These are phyloP conservation scores for Meteorus cinctellus DNA, from an alignment of 2,888 invertebrate genomes.

Conservation along the genomic window DNA sequence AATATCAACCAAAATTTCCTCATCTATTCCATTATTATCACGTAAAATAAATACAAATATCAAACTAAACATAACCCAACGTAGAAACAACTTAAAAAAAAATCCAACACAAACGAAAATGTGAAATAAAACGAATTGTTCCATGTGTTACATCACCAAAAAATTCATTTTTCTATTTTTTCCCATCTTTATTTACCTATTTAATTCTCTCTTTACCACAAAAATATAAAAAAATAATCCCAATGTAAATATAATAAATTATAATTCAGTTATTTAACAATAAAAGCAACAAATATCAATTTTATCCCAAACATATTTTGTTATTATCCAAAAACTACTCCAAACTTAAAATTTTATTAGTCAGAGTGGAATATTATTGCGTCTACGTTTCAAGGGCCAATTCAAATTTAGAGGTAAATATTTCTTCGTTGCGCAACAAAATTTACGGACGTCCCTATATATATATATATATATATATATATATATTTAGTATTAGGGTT, in stretches of 20 bases:
- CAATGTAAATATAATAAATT: constrained; percentile 1
- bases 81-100: neutral
- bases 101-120: neutral
- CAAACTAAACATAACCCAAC: neutral
- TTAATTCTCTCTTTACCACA: neutral
- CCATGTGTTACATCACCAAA: neutral
- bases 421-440: neutral
- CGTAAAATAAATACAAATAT: neutral
- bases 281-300: neutral
- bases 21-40: neutral
- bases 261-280: neutral
- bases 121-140: too few relatives aligned
- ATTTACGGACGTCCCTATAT: neutral
- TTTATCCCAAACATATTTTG: neutral
- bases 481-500: neutral
- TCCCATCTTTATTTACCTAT: too few relatives aligned
- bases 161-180: neutral
- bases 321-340: neutral
- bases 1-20: neutral
- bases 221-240: neutral
- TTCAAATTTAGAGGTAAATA: neutral
- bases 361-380: neutral
- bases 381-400: neutral
- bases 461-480: neutral
- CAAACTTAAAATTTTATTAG: neutral